Evolutionary conservation across 2,113 vertebrate species (phyloP), one percentile per base, ranked within the genome.

Genomic region (Diphyllodes magnificus): DNA sequence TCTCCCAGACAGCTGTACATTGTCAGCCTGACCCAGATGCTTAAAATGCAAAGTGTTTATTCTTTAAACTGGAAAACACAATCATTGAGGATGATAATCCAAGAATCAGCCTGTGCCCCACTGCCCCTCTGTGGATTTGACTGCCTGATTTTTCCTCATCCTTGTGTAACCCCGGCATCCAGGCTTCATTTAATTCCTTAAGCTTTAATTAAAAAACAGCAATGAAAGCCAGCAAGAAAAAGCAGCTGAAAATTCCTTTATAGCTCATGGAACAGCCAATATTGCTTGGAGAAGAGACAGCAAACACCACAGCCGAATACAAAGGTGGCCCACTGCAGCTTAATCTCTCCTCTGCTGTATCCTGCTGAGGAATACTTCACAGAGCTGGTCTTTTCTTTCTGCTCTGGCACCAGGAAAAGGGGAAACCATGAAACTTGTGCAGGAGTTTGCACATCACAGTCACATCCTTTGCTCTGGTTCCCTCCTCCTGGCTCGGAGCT

Each of bases 181-280:
- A 70, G 16, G 73, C 82, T 95, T 97, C 95, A 97, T 96, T 97
- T 97, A 97, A 97, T 95, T 96, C 86, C 92, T 98, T 96, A 96
- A 97, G 87, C 88, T 93, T 98, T 97, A 97, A 98, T 97, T 97
- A 91, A 95, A 97, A 97, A 96, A 51, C 60, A 88, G 72, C 92
- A 93, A 79, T 95, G 94, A 97, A 97, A 97, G 71, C 80, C 90
- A 96, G 95, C 79, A 96, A 96, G 94, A 96, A 95, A 96, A 97
- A 94, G 93, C 66, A 88, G 79, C 78, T 90, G 90, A 96, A 97
- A 97, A 95, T 92, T 90, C 82, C 61, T 95, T 96, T 94, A 83
- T 82, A 95, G 85, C 86, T 81, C 73, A 31, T 30, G 60, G 88
- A 91, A 91, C 68, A 92, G 44, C 71, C 77, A 90, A 57, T 82